phyloP scores from a whole-genome alignment of 2,888 invertebrate species.

The Aleiodes testaceus region DNA sequence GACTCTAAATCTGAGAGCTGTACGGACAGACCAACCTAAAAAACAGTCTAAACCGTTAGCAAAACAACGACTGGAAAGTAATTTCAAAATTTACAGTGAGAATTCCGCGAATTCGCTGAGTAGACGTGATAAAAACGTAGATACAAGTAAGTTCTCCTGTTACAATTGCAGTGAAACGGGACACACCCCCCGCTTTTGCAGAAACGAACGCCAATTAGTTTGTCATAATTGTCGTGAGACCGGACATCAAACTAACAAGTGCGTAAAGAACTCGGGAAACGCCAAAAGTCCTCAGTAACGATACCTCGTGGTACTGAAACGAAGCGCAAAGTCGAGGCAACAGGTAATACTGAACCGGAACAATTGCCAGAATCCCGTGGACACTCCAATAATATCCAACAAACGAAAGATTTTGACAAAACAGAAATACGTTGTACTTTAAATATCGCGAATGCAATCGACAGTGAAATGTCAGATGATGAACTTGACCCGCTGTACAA shows the following conservation, averaged over 20 bases:
- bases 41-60: neutral
- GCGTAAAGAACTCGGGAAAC: neutral
- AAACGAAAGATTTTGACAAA: constrained; percentile 4
- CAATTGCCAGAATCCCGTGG: neutral
- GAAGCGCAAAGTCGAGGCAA: neutral
- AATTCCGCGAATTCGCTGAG: neutral
- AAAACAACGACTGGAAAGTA: neutral
- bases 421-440: neutral
- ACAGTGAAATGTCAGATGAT: too few species aligned
- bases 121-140: neutral
- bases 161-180: neutral
- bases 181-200: neutral
- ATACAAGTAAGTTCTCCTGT: neutral
- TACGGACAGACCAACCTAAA: neutral
- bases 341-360: too few species aligned
- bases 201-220: neutral
- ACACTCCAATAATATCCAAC: neutral
- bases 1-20: neutral
- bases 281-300: neutral
- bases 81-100: neutral
- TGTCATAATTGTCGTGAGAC: neutral
- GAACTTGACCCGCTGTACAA: too few species aligned
- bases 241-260: neutral
- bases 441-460: too few species aligned
- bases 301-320: neutral